Evolutionary conservation across 2,797 vertebrate genomes (phyloP).

Genomic region (Brotula barbata): DNA sequence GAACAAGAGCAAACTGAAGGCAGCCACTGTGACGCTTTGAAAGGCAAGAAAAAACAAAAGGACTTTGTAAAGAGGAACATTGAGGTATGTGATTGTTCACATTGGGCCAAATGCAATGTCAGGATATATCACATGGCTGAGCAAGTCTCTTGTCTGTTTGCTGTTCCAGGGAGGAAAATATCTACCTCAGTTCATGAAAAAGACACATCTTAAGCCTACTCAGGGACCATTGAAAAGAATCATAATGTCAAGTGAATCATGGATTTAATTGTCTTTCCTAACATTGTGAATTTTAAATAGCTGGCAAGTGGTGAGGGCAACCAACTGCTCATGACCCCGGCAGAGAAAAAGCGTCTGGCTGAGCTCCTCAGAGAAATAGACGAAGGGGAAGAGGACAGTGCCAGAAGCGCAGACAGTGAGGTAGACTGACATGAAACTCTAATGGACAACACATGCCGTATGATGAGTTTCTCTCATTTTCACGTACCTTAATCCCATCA

Average conservation of each 20-base stretch:
- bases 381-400: slow-evolving; percentile 65
- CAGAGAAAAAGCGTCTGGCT: slow-evolving; percentile 83
- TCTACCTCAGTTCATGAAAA: slow-evolving; percentile 29
- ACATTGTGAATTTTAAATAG: slow-evolving; percentile 72
- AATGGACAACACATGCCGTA: slow-evolving; percentile 60
- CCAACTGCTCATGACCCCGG: slow-evolving; percentile 78
- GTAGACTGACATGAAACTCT: slow-evolving; percentile 72
- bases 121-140: slow-evolving; percentile 46
- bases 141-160: slow-evolving; percentile 32
- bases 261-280: slow-evolving; percentile 22
- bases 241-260: slow-evolving; percentile 8
- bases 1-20: slow-evolving; percentile 48
- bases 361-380: slow-evolving; percentile 84
- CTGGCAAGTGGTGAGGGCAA: slow-evolving; percentile 79
- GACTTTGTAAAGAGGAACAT: slow-evolving; percentile 92
- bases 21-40: slow-evolving; percentile 49
- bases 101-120: slow-evolving; percentile 39
- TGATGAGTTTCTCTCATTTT: slow-evolving; percentile 36
- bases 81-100: slow-evolving; percentile 84
- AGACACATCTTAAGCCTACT: slow-evolving; percentile 2
- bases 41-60: slow-evolving; percentile 75
- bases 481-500: slow-evolving; percentile 33
- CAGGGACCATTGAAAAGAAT: slow-evolving; percentile 17
- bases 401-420: slow-evolving; percentile 70
- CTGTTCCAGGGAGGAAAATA: slow-evolving; percentile 51